Evolutionary conservation across 2,113 vertebrate species (phyloP).

Genomic region (Calcarius ornatus): DNA sequence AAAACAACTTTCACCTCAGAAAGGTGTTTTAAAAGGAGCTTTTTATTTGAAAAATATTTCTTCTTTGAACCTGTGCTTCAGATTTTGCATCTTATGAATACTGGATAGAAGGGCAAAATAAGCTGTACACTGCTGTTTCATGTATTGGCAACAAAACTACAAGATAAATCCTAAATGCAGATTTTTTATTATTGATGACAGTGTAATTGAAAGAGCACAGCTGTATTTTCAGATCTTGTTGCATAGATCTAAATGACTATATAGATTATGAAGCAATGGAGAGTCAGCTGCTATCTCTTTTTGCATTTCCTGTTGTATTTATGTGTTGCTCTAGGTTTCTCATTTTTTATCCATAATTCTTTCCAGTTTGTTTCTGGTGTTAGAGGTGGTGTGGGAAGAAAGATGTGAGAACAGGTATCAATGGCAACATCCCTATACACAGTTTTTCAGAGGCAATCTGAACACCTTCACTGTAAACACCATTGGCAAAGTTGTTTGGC

Average conservation of each 20-base stretch:
- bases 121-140: neutral
- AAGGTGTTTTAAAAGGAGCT: neutral
- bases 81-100: neutral
- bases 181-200: slow-evolving; percentile 39
- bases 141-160: slow-evolving; percentile 10
- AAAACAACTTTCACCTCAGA: neutral
- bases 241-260: neutral
- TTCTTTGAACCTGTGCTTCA: neutral
- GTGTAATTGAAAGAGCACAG: slow-evolving; percentile 45
- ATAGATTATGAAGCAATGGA: neutral
- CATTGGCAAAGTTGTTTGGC: neutral
- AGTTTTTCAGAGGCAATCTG: neutral
- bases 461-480: neutral
- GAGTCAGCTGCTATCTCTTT: slow-evolving; percentile 23
- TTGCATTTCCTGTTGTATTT: slow-evolving; percentile 3
- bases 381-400: neutral
- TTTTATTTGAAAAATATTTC: neutral
- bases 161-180: neutral
- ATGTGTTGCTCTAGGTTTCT: neutral
- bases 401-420: neutral
- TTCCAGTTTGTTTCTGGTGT: neutral
- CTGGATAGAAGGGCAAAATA: neutral
- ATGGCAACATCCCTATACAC: neutral
- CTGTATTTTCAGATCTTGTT: slow-evolving; percentile 48
- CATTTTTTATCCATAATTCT: neutral